phyloP scores from a whole-genome alignment of 2,113 vertebrate species.

The Cebidichthys violaceus region DNA sequence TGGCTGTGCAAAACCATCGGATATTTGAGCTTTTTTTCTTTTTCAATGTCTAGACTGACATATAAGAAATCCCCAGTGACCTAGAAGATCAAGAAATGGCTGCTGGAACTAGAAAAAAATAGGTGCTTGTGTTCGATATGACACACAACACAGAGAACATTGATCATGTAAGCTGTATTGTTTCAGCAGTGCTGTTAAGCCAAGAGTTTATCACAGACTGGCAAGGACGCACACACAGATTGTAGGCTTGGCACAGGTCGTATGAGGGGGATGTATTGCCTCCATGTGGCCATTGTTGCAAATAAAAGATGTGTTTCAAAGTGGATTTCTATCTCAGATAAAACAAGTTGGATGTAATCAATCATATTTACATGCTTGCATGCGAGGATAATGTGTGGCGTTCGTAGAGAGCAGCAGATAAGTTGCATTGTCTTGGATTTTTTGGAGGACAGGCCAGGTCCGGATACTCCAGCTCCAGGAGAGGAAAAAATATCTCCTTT shows the following conservation, averaged over 20 bases:
- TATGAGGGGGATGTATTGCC: conserved; percentile 57
- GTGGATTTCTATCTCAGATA: conserved; percentile 22
- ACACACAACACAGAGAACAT: conserved; percentile 5
- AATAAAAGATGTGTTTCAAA: conserved; percentile 36
- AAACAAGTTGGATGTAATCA: conserved; percentile 16
- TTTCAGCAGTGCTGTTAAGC: conserved; percentile 25
- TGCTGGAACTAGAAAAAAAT: background rate
- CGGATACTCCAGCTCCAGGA: conserved; percentile 57
- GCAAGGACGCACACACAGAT: conserved; percentile 24
- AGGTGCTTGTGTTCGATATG: background rate
- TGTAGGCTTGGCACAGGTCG: conserved; percentile 28
- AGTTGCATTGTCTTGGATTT: background rate
- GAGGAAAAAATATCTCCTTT: conserved; percentile 41
- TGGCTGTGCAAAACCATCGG: background rate
- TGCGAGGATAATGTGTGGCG: background rate
- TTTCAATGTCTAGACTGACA: conserved; percentile 9
- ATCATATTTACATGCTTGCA: conserved; percentile 6
- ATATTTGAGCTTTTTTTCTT: background rate
- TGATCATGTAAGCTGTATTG: conserved; percentile 16
- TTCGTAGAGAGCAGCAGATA: background rate
- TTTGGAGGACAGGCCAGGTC: conserved; percentile 46
- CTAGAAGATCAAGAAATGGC: background rate
- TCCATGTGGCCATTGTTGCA: conserved; percentile 73
- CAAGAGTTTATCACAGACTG: conserved; percentile 48
- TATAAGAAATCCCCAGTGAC: conserved; percentile 21